Evolutionary conservation across 2,888 invertebrate genomes (phyloP), one percentile per base, ranked within the genome.

Genomic region (Xestia sexstrigata): DNA sequence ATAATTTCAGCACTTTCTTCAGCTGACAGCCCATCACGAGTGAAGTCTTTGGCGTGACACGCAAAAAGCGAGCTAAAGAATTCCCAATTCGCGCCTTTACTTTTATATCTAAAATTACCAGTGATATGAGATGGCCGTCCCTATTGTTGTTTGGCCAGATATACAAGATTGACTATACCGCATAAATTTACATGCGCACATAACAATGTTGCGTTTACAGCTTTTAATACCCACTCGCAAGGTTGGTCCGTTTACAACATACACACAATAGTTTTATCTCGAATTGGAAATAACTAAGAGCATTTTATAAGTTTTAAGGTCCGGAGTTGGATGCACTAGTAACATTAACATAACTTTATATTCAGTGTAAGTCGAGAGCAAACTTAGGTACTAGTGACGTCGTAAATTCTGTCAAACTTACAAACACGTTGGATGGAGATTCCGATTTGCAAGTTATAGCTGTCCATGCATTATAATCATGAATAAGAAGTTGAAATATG

Each of bases 291-390:
- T 93, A 94, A 94, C 91, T 94, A 92, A 81, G 86, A 90, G 92
- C 92, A 93, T 94, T 95, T 95, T 94, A 93, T 93, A 95, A 95
- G 93, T 94, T 95, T 94, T 94, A 94, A 94, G 93, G 92, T 94
- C 91, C 92, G 84, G 91, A 94, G 93, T 94, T 93, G 89, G 90
- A 90, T 94, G 93, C 93, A 94, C 92, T 92, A 89, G 90, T 89
- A 88, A 90, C 91, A 96, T 96, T 96, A 94, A 93, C 96, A 96
- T 96, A 96, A 95, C 94, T 96, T 95, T 95, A 94, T 93, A 96
- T 96, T 94, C 96, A 95, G 94, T 93, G 94, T 35, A 92, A 92
- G 93, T 91, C 90, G 93, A 92, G 92, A 93, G 91, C 92, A 94
- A 95, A 92, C 92, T 96, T 93, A n/a, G n/a, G n/a, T n/a, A 93